phyloP scores from a whole-genome alignment of 1,140 invertebrate genomes.

The Camponotus vicinus region DNA sequence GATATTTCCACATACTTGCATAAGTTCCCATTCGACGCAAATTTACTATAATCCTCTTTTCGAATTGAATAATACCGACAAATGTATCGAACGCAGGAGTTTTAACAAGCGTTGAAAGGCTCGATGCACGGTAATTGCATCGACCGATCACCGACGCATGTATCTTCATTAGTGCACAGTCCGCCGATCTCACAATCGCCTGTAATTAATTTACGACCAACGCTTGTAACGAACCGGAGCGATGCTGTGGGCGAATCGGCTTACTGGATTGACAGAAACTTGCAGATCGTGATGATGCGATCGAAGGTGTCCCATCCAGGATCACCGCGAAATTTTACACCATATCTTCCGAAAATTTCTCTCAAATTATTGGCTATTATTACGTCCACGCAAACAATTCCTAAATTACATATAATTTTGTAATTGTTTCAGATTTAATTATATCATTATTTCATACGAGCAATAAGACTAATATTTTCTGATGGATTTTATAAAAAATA shows the following conservation, averaged over 20 bases:
- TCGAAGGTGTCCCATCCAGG: conserved; percentile 64
- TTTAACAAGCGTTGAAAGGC: conserved; percentile 29
- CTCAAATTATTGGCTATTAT: conserved; percentile 61
- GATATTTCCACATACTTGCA: neutral
- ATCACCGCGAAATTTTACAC: conserved; percentile 78
- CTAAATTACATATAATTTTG: conserved; percentile 29
- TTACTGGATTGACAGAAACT: conserved; percentile 73
- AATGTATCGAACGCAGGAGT: neutral
- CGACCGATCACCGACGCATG: conserved; percentile 35
- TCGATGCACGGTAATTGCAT: conserved; percentile 32
- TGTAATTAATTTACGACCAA: conserved; percentile 49
- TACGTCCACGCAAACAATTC: neutral
- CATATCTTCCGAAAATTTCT: conserved; percentile 76
- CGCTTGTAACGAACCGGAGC: conserved; percentile 69
- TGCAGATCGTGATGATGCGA: conserved; percentile 75
- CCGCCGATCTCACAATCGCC: conserved; percentile 42
- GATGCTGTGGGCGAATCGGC: conserved; percentile 67
- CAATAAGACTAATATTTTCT: neutral
- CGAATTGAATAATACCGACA: neutral
- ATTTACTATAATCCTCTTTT: conserved; percentile 5
- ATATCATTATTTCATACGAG: neutral
- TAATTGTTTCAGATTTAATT: neutral
- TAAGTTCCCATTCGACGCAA: neutral
- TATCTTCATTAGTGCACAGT: conserved; percentile 43
- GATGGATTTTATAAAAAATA: neutral